phyloP scores from a whole-genome alignment of 2,113 vertebrate genomes.

The Antigone vipio region DNA sequence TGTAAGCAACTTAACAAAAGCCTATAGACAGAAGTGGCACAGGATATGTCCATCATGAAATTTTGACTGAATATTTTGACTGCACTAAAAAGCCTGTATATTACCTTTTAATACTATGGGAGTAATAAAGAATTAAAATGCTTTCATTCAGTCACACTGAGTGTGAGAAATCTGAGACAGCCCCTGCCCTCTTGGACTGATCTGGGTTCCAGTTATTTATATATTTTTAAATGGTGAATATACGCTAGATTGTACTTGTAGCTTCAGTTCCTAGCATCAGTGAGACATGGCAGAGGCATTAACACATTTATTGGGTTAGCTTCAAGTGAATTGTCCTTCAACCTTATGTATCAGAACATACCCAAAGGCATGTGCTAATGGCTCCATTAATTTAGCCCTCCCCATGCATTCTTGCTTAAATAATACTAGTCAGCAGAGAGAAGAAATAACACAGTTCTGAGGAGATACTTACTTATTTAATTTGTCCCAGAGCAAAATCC shows the following conservation, averaged over 20 bases:
- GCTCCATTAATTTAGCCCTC: background rate
- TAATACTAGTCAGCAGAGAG: background rate
- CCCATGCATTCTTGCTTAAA: background rate
- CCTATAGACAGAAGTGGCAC: background rate
- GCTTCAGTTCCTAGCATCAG: background rate
- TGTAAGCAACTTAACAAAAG: background rate
- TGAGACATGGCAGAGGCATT: background rate
- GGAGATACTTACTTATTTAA: background rate
- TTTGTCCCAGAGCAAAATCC: background rate
- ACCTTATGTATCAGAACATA: background rate
- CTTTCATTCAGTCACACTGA: background rate
- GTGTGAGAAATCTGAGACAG: background rate
- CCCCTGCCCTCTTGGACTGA: background rate
- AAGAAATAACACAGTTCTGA: background rate
- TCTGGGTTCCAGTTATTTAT: background rate
- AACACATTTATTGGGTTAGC: background rate
- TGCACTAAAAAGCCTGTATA: background rate
- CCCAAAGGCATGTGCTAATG: background rate
- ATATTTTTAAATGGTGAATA: background rate
- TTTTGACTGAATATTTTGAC: background rate
- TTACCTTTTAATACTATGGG: background rate
- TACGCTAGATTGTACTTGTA: background rate
- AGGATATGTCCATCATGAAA: background rate
- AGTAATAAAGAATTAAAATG: background rate
- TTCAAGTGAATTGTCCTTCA: background rate